Conservation (phyloP, 2,113 vertebrate genomes). For the Chaetorhynchus papuensis region DNA sequence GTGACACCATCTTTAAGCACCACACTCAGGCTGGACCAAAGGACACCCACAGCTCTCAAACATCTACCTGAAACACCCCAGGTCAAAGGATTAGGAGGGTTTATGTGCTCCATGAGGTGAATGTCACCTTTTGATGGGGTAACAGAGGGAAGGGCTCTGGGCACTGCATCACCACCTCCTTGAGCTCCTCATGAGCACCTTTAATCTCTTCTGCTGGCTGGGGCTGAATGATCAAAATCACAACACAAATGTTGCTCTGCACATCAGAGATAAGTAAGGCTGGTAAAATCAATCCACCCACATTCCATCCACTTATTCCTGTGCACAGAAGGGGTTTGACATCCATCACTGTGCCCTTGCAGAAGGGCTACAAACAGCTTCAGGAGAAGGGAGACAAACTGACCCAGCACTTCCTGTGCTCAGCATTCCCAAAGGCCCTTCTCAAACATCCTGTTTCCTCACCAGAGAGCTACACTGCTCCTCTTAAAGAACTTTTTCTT, state of each 20-base stretch:
- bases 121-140: not conserved
- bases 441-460: not conserved
- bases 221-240: not conserved
- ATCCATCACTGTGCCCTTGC: accelerated
- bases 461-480: accelerated
- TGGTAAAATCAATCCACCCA: not conserved
- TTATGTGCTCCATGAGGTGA: not conserved
- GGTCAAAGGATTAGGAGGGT: not conserved
- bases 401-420: not conserved
- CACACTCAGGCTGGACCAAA: not conserved
- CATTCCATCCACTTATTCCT: accelerated
- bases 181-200: not conserved
- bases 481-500: not conserved
- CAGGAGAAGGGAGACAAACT: not conserved
- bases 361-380: not conserved
- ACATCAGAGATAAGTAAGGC: not conserved
- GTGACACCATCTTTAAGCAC: not conserved
- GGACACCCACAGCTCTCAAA: not conserved
- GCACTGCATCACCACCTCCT: not conserved
- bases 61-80: no score
- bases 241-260: not conserved
- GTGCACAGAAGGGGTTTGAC: accelerated
- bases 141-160: not conserved
- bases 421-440: not conserved
- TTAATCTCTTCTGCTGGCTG: not conserved